Conservation (phyloP, 2,888 invertebrate genomes). For the Antheraea assamensis region DNA sequence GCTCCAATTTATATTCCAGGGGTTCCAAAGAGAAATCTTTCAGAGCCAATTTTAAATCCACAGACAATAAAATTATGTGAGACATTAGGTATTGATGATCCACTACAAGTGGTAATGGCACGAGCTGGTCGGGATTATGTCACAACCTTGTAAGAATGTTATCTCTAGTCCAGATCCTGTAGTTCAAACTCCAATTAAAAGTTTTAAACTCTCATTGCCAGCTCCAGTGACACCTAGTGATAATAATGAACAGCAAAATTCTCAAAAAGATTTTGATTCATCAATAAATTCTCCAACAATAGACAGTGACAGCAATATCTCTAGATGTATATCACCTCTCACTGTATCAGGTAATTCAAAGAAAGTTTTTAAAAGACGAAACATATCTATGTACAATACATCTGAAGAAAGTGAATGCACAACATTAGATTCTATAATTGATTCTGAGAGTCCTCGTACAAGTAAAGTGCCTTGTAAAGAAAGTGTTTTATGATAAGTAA, state of each 20-base stretch:
- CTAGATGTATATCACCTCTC: slow-evolving; percentile 56
- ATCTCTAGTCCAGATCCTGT: slow-evolving; percentile 25
- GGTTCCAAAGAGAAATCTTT: slow-evolving; percentile 62
- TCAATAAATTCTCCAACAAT: slow-evolving; percentile 44
- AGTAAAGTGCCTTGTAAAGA: slow-evolving; percentile 48
- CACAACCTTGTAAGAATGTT: slow-evolving; percentile 25
- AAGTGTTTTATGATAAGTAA: slow-evolving; percentile 33
- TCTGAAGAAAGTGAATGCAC: slow-evolving; percentile 54
- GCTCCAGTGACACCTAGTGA: slow-evolving; percentile 65
- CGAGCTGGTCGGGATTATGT: slow-evolving; percentile 72
- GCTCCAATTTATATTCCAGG: slow-evolving; percentile 83
- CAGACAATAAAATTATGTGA: slow-evolving; percentile 87
- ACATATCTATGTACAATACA: slow-evolving; percentile 67
- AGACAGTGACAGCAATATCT: slow-evolving; percentile 44
- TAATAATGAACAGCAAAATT: slow-evolving; percentile 43
- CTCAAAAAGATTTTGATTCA: slow-evolving; percentile 38
- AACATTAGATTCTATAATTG: slow-evolving; percentile 43
- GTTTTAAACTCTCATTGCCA: slow-evolving; percentile 62
- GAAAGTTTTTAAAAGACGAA: slow-evolving; percentile 72
- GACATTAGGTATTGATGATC: slow-evolving; percentile 90
- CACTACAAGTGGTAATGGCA: slow-evolving; percentile 84
- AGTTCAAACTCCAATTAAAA: slow-evolving; percentile 53
- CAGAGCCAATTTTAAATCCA: slow-evolving; percentile 83
- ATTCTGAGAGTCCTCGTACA: slow-evolving; percentile 47
- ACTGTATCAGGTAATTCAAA: slow-evolving; percentile 43